Evolutionary conservation across 1,140 invertebrate genomes (phyloP), one percentile per base, ranked within the genome.

Genomic region (Aethina tumida): DNA sequence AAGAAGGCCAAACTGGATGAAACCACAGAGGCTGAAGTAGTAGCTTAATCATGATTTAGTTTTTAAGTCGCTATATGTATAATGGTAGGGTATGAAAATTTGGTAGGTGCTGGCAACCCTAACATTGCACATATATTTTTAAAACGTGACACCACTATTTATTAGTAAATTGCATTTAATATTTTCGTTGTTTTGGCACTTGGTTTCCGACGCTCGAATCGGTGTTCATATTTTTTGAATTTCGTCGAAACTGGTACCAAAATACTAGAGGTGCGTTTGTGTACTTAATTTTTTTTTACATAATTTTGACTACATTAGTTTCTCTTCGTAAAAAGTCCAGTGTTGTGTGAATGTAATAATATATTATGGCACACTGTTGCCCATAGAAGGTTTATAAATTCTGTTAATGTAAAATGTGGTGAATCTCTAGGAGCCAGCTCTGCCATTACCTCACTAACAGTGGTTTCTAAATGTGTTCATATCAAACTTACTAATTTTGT

Each of bases 1-100:
- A 83, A 83, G 60, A 83, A 83, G 48, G 71, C 75, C 35, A 83
- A 79, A 65, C 60, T 81, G 16, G 74, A 72, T 2, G 77, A 79
- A 13, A 50, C 65, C 27, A 67, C 57, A 40, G 71, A 73, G 14
- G 70, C 76, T 39, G 73, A 79, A 58, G 70, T 74, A 36, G 69
- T 68, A 45, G 76, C 76, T 65, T 80, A 80, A 75, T 30, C 30
- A n/a, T 24, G 7, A 14, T 32, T 26, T 18, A 35, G 18, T 41
- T 42, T 10, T 37, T 50, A 30, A 49, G 26, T 43, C 34, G 33
- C 10, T 45, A 37, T 33, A 33, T 47, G 49, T 48, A 45, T 52
- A 52, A 45, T 49, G 41, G 14, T 51, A 50, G 53, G 47, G 44
- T 47, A 28, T 21, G 18, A 31, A 25, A 42, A 20, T 27, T 33